Evolutionary conservation across 64 coral and sea anemone genomes (phyloP).

Genomic region (Stylophora pistillata): DNA sequence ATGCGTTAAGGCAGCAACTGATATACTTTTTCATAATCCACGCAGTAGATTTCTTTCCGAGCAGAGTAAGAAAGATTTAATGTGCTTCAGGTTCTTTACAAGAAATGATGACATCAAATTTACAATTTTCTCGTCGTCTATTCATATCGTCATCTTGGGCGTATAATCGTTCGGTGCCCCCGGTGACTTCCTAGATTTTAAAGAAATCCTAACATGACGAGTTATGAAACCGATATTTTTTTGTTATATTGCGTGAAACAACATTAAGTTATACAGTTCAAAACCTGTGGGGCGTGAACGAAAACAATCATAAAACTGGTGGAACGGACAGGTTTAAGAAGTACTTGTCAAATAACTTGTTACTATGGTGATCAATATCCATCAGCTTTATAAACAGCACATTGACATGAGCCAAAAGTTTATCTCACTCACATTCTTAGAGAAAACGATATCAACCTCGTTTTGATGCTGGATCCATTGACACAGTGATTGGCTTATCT

Average conservation of each 20-base stretch:
- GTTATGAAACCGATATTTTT: background rate
- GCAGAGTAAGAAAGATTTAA: background rate
- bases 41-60: background rate
- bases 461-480: background rate
- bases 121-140: background rate
- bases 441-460: background rate
- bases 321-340: background rate
- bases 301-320: constrained; percentile 3
- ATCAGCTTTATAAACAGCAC: constrained; percentile 24
- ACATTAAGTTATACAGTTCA: background rate
- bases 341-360: background rate
- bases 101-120: background rate
- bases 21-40: background rate
- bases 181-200: background rate
- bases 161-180: background rate
- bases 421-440: constrained; percentile 19
- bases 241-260: background rate
- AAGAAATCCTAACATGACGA: background rate
- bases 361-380: background rate
- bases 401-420: background rate
- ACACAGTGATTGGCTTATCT: background rate
- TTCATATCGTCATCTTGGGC: background rate
- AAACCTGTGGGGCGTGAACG: background rate
- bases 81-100: background rate
- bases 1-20: too few species aligned